Conservation (phyloP, 2,888 invertebrate species). For the Fissipunctia ypsillon region DNA sequence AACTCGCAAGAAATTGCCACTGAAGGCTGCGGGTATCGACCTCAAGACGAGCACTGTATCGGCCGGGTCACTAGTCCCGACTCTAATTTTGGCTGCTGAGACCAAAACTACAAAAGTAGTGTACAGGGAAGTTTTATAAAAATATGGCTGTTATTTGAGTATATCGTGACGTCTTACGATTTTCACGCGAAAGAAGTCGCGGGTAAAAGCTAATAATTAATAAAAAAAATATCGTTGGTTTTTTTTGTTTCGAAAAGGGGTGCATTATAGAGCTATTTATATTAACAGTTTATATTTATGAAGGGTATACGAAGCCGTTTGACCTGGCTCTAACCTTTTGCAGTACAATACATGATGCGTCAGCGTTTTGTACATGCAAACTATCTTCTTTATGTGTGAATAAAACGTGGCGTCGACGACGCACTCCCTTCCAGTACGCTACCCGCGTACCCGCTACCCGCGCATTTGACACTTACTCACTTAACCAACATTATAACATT, state of each 20-base stretch:
- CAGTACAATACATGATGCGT: slow-evolving; percentile 66
- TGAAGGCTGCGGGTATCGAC: too few species aligned
- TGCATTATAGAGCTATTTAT: slow-evolving; percentile 31
- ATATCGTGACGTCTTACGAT: too few species aligned
- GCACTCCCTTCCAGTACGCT: slow-evolving; percentile 55
- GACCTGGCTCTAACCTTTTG: slow-evolving; percentile 59
- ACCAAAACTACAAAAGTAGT: too few species aligned
- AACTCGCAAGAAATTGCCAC: too few species aligned
- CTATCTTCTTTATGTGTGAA: slow-evolving; percentile 67
- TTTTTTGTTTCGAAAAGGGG: slow-evolving; percentile 36
- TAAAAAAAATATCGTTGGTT: slow-evolving; percentile 10
- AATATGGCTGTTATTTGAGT: too few species aligned
- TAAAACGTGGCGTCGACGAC: slow-evolving; percentile 47
- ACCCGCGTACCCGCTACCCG: too few species aligned
- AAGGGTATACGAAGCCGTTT: slow-evolving; percentile 30
- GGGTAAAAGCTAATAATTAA: too few species aligned
- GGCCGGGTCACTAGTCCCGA: too few species aligned
- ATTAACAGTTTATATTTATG: slow-evolving; percentile 51
- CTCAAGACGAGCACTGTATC: too few species aligned
- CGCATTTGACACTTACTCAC: slow-evolving; percentile 39
- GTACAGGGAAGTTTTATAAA: too few species aligned
- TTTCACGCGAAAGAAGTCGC: too few species aligned
- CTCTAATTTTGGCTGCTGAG: too few species aligned
- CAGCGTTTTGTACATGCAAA: slow-evolving; percentile 65
- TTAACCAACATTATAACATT: slow-evolving; percentile 50